Evolutionary conservation across 2,888 invertebrate species (phyloP).

Genomic region (Tetragonisca angustula): DNA sequence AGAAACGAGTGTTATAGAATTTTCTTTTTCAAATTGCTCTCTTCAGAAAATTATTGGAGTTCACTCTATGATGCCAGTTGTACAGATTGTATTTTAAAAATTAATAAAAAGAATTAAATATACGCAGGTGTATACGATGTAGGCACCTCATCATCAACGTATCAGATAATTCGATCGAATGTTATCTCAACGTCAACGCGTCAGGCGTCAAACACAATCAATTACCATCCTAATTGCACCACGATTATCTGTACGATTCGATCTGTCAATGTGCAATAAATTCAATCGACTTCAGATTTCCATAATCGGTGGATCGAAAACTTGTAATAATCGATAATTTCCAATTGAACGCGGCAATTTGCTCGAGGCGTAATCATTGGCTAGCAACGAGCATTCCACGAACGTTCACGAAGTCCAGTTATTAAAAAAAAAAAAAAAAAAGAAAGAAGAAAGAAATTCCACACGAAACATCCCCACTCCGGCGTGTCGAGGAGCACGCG

Average conservation of each 20-base stretch:
- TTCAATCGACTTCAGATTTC: background rate
- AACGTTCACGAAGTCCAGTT: background rate
- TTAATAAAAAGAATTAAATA: too few species aligned
- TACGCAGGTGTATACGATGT: too few species aligned
- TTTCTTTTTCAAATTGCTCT: too few species aligned
- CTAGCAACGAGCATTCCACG: background rate
- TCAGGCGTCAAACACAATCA: background rate
- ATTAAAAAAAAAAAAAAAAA: background rate
- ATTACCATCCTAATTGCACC: background rate
- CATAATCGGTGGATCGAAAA: background rate
- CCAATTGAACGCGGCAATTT: background rate
- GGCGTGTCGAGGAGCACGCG: constrained; percentile 25
- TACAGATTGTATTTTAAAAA: too few species aligned
- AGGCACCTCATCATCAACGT: background rate
- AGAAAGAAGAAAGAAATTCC: background rate
- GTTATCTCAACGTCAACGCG: background rate
- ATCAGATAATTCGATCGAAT: background rate
- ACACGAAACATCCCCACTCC: constrained; percentile 1
- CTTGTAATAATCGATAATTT: background rate
- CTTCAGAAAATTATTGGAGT: too few species aligned
- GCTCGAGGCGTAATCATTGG: background rate
- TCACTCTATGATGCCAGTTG: too few species aligned
- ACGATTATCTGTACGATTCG: background rate
- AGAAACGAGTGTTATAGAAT: too few species aligned
- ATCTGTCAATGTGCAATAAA: background rate